Evolutionary conservation across 2,113 vertebrate genomes (phyloP).

Genomic region (Phyllopteryx taeniolatus): DNA sequence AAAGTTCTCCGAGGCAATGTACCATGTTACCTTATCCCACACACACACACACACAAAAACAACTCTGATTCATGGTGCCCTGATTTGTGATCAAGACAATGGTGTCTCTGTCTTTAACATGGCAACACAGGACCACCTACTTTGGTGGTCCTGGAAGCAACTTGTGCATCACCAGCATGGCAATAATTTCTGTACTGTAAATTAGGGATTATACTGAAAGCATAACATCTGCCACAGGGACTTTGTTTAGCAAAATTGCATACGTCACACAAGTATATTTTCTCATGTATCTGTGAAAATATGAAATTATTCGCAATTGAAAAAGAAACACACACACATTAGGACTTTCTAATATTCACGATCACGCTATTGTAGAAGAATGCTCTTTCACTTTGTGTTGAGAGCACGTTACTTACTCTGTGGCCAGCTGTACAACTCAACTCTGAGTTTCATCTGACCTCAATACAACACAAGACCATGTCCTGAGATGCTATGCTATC

Average conservation of each 20-base stretch:
- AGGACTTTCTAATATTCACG: neutral
- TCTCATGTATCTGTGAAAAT: neutral
- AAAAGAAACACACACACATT: neutral
- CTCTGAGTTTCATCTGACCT: conserved; percentile 28
- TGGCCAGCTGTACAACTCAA: neutral
- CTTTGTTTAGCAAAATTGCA: neutral
- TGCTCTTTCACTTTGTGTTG: neutral
- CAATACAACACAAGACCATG: conserved; percentile 9
- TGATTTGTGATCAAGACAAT: neutral
- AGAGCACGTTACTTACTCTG: neutral
- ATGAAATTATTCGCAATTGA: neutral
- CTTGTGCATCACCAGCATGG: neutral
- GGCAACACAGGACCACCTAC: neutral
- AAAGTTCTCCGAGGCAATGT: neutral
- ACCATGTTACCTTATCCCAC: neutral
- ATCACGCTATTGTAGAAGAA: neutral
- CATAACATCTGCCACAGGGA: neutral
- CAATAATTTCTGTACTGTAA: neutral
- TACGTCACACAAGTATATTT: neutral
- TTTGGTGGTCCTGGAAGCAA: neutral
- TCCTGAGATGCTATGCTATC: conserved; percentile 11
- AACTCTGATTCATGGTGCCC: neutral
- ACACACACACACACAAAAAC: neutral
- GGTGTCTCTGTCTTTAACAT: neutral
- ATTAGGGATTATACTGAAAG: neutral